Base-by-base conservation (phyloP, 2,888 invertebrate genomes). In the Dioctria rufipes region DNA sequence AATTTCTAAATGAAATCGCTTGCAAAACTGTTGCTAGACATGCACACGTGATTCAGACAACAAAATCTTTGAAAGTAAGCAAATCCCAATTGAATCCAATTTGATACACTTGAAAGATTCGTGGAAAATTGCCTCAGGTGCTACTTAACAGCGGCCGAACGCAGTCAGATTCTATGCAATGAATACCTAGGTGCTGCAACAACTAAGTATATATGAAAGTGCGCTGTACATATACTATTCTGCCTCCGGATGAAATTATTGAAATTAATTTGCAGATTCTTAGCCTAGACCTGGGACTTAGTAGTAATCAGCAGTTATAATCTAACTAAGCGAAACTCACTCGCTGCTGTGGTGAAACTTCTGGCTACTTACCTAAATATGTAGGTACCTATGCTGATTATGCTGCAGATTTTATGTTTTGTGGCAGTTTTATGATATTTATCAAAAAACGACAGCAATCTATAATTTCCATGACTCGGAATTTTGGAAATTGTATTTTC, bases 81-180 rank as follows among this genome's bases (percentile, higher is more conserved):
- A 58, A 73, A 73, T 73, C 73, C 37, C 13, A 58, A 73, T 25
- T 66, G 42, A 40, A 13, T 73, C 60, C 60, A 40, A 73, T 73
- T 73, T 60, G 73, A 73, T 73, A 43, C 73, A 60, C 58, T 73
- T 73, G 51, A 60, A 42, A 60, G 73, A 73, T 73, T 73, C 42
- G 60, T 25, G 73, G 61, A 58, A 60, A 54, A 40, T 58, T 40
- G 60, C 73, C 42, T 25, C 73, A 58, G 60, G 73, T 42, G 43
- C 42, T 73, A 58, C 43, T 40, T 73, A 40, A 39, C 51, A 60
- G 42, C 42, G 40, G 37, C 42, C 42, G 46, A 13, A 39, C 39
- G 39, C 71, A 54, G 54, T 54, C 54, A 54, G 54, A 54, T 54
- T n/a, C 11, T n/a, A 2, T 71, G 73, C 13, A 58, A 54, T 58